phyloP scores from a whole-genome alignment of 2,797 vertebrate species.

The Falco cherrug region DNA sequence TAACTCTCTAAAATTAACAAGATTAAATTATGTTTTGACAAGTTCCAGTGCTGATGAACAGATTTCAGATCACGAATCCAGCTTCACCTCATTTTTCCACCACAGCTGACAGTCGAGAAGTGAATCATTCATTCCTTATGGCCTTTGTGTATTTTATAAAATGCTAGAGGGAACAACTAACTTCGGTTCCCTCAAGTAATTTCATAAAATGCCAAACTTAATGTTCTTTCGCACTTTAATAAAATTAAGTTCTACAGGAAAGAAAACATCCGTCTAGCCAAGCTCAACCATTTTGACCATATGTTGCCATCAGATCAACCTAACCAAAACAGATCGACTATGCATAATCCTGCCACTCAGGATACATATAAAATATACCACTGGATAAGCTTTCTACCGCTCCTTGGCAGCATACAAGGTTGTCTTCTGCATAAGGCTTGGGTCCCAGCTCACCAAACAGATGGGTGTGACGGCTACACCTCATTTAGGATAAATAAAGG shows the following conservation, averaged over 20 bases:
- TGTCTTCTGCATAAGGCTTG: not conserved
- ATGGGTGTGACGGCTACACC: not conserved
- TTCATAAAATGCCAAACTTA: slow-evolving; percentile 30
- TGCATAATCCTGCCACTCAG: not conserved
- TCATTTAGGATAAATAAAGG: not conserved
- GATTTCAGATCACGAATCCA: slow-evolving; percentile 53
- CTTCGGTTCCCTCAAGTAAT: not conserved
- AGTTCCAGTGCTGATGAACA: slow-evolving; percentile 55
- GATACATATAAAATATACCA: not conserved
- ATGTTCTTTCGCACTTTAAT: slow-evolving; percentile 23
- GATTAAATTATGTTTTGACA: slow-evolving; percentile 69
- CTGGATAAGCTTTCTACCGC: not conserved
- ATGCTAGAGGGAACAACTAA: slow-evolving; percentile 29
- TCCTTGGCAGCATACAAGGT: not conserved
- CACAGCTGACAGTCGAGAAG: slow-evolving; percentile 26
- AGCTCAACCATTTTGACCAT: not conserved
- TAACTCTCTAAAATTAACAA: slow-evolving; percentile 66
- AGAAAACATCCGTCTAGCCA: not conserved
- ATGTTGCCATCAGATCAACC: not conserved
- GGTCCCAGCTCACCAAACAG: not conserved
- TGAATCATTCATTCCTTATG: slow-evolving; percentile 64
- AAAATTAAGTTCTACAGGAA: slow-evolving; percentile 12
- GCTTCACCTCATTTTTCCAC: slow-evolving; percentile 36
- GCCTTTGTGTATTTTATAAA: slow-evolving; percentile 44
- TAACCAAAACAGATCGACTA: not conserved